phyloP scores from a whole-genome alignment of 2,888 invertebrate genomes.

The Folsomia manolachei region DNA sequence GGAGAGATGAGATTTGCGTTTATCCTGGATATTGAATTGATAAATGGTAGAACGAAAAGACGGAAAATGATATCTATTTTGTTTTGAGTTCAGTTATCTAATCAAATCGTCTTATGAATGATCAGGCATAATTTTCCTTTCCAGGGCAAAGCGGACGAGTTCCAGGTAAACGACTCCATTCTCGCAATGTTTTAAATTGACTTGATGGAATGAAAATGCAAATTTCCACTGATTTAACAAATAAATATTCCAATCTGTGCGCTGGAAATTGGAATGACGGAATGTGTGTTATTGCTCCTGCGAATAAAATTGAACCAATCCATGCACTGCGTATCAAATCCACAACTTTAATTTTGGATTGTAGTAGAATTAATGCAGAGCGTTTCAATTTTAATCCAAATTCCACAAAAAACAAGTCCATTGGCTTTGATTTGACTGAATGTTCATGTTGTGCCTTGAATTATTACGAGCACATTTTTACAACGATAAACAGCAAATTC shows the following conservation, averaged over 20 bases:
- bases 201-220: background rate
- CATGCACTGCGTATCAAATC: background rate
- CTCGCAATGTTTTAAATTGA: no score
- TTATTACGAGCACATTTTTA: no score
- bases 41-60: no score
- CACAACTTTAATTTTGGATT: no score
- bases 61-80: background rate
- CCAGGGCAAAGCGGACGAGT: background rate
- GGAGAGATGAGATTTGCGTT: no score
- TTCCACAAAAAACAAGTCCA: conserved; percentile 1
- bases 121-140: background rate
- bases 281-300: background rate
- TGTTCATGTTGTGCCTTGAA: no score
- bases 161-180: conserved; percentile 1
- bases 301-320: background rate
- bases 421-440: background rate
- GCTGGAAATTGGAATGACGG: background rate
- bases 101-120: background rate
- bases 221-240: conserved; percentile 8
- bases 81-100: no score
- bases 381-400: conserved; percentile 6
- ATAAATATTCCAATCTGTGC: background rate
- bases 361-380: background rate
- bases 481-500: background rate
- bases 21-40: no score